These are phyloP conservation scores for Sylvia atricapilla DNA, from an alignment of 2,113 vertebrate species.

Conservation along the genomic window DNA sequence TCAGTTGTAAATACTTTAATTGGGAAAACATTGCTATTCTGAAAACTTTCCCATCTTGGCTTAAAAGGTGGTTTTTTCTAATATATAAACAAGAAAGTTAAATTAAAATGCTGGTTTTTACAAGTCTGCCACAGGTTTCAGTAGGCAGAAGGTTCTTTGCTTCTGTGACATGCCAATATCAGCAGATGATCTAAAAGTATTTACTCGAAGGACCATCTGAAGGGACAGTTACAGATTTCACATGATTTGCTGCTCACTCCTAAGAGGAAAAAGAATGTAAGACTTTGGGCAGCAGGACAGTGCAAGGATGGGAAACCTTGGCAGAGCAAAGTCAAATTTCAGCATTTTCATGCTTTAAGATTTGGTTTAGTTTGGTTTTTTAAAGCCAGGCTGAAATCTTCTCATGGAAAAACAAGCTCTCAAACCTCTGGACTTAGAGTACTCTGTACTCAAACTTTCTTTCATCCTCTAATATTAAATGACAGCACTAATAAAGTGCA, in stretches of 20 bases:
- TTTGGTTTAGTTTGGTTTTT: neutral
- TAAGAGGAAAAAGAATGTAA: neutral
- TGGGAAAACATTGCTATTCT: neutral
- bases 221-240: neutral
- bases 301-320: neutral
- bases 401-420: neutral
- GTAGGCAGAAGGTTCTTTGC: neutral
- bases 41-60: neutral
- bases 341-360: neutral
- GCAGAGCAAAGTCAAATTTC: neutral
- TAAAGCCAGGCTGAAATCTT: neutral
- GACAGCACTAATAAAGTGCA: conserved; percentile 2
- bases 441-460: neutral
- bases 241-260: neutral
- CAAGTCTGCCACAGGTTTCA: neutral
- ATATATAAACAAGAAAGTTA: neutral
- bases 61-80: neutral
- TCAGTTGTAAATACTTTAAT: neutral
- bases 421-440: neutral
- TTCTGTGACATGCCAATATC: neutral
- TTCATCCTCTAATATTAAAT: conserved; percentile 18
- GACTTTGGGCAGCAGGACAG: neutral
- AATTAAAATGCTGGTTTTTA: neutral
- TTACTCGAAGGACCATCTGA: neutral
- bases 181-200: neutral